phyloP scores from a whole-genome alignment of 2,113 vertebrate species.

The Malurus cyaneus region DNA sequence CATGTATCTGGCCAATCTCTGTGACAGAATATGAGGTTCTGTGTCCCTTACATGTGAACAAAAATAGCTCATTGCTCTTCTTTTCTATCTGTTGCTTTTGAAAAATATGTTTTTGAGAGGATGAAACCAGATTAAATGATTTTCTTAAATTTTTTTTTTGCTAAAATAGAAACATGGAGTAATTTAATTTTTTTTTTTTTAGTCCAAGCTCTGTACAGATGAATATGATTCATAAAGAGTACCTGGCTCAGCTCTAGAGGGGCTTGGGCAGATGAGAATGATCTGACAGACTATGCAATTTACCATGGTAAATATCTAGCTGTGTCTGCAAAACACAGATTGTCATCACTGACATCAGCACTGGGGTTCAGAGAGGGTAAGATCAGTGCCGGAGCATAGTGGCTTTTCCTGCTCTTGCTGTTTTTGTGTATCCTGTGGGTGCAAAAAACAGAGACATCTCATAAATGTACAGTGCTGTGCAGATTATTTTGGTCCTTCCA shows the following conservation, averaged over 20 bases:
- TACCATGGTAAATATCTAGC: neutral
- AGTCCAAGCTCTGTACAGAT: neutral
- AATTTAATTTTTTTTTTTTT: neutral
- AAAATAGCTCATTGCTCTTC: neutral
- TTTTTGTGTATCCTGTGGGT: neutral
- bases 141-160: neutral
- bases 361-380: neutral
- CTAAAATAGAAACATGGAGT: neutral
- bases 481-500: neutral
- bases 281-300: neutral
- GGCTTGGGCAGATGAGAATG: accelerated
- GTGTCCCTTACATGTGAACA: neutral
- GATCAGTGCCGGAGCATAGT: accelerated
- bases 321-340: neutral
- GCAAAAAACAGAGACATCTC: neutral
- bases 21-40: neutral
- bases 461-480: neutral
- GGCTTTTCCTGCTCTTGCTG: neutral
- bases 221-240: neutral
- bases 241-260: neutral
- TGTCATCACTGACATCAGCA: neutral
- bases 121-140: neutral
- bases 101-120: neutral
- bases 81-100: neutral
- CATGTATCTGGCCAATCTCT: neutral